Conservation (phyloP, 2,113 vertebrate genomes). For the Turnix velox region DNA sequence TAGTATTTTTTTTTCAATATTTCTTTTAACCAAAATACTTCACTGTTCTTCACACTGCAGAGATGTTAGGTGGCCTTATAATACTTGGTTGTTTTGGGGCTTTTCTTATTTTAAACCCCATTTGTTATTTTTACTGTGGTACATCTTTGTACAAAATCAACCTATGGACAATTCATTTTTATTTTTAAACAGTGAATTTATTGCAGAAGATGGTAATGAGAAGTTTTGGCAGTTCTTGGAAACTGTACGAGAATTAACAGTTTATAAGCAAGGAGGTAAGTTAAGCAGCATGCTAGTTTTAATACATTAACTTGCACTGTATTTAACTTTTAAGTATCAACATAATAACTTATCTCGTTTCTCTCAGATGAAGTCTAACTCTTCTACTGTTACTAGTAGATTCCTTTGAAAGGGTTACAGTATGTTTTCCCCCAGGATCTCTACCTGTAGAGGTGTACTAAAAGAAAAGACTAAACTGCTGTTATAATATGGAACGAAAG, state of each 20-base stretch:
- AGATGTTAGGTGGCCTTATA: background rate
- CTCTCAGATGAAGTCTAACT: background rate
- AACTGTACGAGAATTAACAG: conserved; percentile 90
- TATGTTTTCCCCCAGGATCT: background rate
- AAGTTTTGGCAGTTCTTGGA: conserved; percentile 99
- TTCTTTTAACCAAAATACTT: background rate
- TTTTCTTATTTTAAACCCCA: background rate
- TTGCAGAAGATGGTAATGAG: conserved; percentile 93
- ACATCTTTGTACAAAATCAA: background rate
- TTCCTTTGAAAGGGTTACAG: background rate
- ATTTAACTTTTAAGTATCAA: background rate
- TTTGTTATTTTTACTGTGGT: background rate
- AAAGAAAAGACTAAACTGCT: background rate
- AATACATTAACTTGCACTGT: background rate
- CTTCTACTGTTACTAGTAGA: background rate
- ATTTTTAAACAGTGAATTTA: conserved; percentile 86
- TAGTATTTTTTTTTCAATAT: background rate
- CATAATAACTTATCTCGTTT: background rate
- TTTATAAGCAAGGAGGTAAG: conserved; percentile 91
- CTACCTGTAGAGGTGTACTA: background rate
- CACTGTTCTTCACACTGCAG: background rate
- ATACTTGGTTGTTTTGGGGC: background rate
- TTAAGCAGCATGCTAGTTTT: background rate
- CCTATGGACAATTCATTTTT: conserved; percentile 28
- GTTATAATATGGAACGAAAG: background rate